A percentile compares a stretch with the other conserved stretches of the same genome.
phyloP scores from a whole-genome alignment of 2,888 invertebrate genomes.

The Sympetrum striolatum region DNA sequence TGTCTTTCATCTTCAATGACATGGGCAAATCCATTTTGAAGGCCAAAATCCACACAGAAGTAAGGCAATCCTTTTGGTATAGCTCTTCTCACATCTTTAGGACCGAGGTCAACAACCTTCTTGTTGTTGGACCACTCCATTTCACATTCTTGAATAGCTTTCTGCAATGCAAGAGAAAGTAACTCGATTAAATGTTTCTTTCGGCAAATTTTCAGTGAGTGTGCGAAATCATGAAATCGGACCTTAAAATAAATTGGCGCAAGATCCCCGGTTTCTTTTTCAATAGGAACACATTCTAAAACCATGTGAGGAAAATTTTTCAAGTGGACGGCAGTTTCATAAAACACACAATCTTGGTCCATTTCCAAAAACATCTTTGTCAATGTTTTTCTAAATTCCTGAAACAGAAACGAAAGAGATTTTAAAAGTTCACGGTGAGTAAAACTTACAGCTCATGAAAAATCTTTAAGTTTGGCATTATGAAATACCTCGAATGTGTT shows the following conservation, averaged over 20 bases:
- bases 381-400: constrained; percentile 79
- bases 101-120: constrained; percentile 77
- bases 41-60: constrained; percentile 92
- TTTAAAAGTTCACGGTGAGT: too few relatives aligned
- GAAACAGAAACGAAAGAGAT: constrained; percentile 50
- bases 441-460: too few relatives aligned
- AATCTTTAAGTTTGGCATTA: too few relatives aligned
- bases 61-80: constrained; percentile 95
- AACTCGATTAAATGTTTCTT: background rate
- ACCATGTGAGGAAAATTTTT: constrained; percentile 82
- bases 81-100: constrained; percentile 77
- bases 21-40: constrained; percentile 92
- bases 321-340: constrained; percentile 82
- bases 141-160: constrained; percentile 95
- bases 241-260: constrained; percentile 95
- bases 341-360: constrained; percentile 84
- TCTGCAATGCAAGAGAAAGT: constrained; percentile 61
- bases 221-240: constrained; percentile 44
- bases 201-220: background rate
- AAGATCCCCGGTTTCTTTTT: constrained; percentile 81
- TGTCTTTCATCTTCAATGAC: constrained; percentile 91
- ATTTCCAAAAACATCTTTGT: constrained; percentile 77
- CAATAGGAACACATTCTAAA: constrained; percentile 88
- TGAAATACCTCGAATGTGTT: background rate
- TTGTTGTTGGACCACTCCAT: constrained; percentile 95